Percentiles rank a stretch among this genome's conserved stretches.
Conservation (phyloP, 2,113 vertebrate species). For the Vanacampus margaritifer region DNA sequence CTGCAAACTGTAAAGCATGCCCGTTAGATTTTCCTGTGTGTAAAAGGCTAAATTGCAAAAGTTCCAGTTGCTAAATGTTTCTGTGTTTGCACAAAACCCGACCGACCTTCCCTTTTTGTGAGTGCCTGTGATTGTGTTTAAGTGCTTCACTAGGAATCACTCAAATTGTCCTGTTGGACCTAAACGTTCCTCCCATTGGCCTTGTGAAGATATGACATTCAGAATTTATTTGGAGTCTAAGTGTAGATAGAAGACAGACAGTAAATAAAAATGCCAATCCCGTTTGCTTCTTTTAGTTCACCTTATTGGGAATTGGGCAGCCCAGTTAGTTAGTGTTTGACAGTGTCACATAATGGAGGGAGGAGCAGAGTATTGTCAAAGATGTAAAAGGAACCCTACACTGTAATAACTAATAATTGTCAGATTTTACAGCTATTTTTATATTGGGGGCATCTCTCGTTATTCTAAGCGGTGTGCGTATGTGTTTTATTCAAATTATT, state of each 20-base stretch:
- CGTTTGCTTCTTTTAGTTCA: constrained; percentile 27
- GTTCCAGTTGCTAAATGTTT: constrained; percentile 51
- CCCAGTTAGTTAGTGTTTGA: constrained; percentile 25
- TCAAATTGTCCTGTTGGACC: constrained; percentile 24
- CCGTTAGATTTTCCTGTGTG: neutral
- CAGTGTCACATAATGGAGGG: constrained; percentile 63
- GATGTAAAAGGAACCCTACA: constrained; percentile 57
- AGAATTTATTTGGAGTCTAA: neutral
- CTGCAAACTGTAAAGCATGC: neutral
- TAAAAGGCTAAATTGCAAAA: constrained; percentile 21
- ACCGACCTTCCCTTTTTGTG: constrained; percentile 23
- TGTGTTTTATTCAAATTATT: constrained; percentile 64
- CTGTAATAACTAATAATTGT: constrained; percentile 65
- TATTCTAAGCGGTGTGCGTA: constrained; percentile 63
- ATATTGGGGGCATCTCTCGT: constrained; percentile 49
- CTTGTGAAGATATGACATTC: neutral
- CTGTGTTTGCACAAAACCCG: constrained; percentile 35
- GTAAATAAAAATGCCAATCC: constrained; percentile 21
- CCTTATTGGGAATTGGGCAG: constrained; percentile 19
- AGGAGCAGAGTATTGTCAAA: constrained; percentile 53
- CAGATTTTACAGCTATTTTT: constrained; percentile 80
- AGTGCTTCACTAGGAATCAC: constrained; percentile 41
- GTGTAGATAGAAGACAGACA: constrained; percentile 13
- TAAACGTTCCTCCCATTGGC: constrained; percentile 2
- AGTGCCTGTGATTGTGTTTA: constrained; percentile 42